phyloP scores from a whole-genome alignment of 2,888 invertebrate genomes.

The Stenotaenia linearis region DNA sequence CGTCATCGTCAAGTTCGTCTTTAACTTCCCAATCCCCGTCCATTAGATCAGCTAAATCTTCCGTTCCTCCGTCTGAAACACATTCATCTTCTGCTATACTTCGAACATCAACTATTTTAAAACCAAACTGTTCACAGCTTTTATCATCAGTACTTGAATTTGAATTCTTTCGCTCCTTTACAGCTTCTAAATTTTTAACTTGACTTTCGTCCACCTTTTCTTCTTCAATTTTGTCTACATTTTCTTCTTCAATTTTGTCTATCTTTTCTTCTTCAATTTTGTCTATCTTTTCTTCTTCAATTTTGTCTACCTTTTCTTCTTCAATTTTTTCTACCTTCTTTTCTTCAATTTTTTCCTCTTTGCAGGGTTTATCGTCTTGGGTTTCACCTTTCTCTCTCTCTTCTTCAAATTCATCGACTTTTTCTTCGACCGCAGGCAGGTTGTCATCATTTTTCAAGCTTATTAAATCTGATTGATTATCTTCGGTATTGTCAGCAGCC shows the following conservation, averaged over 20 bases:
- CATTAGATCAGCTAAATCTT: neutral
- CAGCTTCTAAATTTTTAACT: neutral
- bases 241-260: neutral
- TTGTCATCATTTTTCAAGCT: neutral
- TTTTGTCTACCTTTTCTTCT: neutral
- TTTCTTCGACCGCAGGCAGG: neutral
- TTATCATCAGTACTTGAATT: neutral
- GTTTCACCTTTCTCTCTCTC: neutral
- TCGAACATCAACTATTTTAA: neutral
- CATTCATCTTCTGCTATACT: neutral
- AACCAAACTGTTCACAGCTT: neutral
- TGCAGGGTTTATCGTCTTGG: neutral
- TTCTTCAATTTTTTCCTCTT: neutral
- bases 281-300: neutral
- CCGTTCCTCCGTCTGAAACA: neutral
- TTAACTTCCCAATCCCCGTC: constrained; percentile 1
- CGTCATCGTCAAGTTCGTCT: neutral
- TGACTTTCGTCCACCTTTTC: neutral
- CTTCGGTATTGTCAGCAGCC: neutral
- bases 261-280: neutral
- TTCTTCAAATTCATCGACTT: neutral
- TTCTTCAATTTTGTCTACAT: neutral
- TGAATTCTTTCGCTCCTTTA: neutral
- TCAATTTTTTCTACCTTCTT: neutral
- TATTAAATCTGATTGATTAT: neutral